Evolutionary conservation across 2,113 vertebrate species (phyloP), one percentile per base, ranked within the genome.

Genomic region (Myrmecophaga tridactyla): DNA sequence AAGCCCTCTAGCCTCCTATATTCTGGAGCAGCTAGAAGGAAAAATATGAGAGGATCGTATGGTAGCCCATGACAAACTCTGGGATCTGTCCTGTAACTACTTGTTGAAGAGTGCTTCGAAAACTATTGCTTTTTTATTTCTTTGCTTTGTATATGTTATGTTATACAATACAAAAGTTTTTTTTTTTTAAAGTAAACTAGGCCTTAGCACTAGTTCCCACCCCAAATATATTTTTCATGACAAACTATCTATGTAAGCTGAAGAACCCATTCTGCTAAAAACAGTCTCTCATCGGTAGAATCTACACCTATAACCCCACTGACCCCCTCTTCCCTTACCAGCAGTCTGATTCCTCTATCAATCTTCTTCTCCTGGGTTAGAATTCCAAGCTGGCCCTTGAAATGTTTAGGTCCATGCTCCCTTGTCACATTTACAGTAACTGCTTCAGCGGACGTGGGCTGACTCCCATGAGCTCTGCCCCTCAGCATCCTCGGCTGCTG

Each of bases 201-300:
- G 41, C 70, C 63, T 94, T 75, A 77, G 63, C 7, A 56, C 13
- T 80, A 31, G 23, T 84, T 65, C 21, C n/a, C 17, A 34, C 46
- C 78, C 92, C 36, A 46, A 77, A 77, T 81, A 72, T 39, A 78
- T 65, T 92, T 75, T 86, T 60, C 69, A 39, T 76, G 43, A 81
- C 53, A 86, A 76, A 48, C 1, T 86, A 17, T 34, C 48, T 69
- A 72, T 25, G 51, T 51, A 86, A 90, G 51, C 25, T n/a, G 29
- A 96, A 90, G 34, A 90, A 48, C 14, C 41, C 65, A 29, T 41
- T 83, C 39, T 65, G 76, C 84, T 87, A 73, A 39, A 86, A 90
- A 39, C 63, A 43, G 29, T 36, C 13, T 69, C 76, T 90, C 48
- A 73, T 58, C 34, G 82, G 51, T 72, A 36, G 69, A 77, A 39